phyloP scores from a whole-genome alignment of 2,797 vertebrate genomes.

The Eulemur coronatus region DNA sequence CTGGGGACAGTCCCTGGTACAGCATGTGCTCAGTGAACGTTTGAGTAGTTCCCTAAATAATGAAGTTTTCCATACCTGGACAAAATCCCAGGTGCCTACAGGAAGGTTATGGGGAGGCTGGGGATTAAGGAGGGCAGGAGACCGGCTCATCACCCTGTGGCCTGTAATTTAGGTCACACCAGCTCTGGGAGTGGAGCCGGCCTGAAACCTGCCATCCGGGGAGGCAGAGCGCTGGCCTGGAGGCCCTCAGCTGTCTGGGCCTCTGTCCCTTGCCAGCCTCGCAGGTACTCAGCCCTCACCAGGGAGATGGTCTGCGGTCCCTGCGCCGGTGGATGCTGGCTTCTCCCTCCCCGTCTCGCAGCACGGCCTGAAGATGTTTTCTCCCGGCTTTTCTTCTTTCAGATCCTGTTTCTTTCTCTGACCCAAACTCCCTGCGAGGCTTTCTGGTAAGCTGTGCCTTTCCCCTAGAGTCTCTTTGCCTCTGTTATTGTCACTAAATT shows the following conservation, averaged over 20 bases:
- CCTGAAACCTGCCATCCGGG: not conserved
- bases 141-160: not conserved
- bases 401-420: conserved; percentile 54
- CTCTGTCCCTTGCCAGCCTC: not conserved
- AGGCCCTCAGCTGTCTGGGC: too few relatives aligned
- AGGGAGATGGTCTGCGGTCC: not conserved
- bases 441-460: conserved; percentile 47
- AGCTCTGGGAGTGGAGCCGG: not conserved
- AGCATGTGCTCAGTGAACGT: not conserved
- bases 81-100: not conserved
- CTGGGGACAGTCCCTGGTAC: not conserved
- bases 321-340: not conserved
- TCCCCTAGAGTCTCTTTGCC: conserved; percentile 56
- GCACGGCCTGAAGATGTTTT: conserved; percentile 41
- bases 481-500: conserved; percentile 52
- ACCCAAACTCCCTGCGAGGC: conserved; percentile 32
- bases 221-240: not conserved
- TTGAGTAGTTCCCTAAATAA: not conserved
- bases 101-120: not conserved
- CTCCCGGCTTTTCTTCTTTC: conserved; percentile 40
- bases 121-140: not conserved
- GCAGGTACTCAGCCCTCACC: not conserved
- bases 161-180: not conserved
- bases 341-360: not conserved
- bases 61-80: not conserved